Evolutionary conservation across 2,113 vertebrate genomes (phyloP).

Genomic region (Nycticryphes semicollaris): DNA sequence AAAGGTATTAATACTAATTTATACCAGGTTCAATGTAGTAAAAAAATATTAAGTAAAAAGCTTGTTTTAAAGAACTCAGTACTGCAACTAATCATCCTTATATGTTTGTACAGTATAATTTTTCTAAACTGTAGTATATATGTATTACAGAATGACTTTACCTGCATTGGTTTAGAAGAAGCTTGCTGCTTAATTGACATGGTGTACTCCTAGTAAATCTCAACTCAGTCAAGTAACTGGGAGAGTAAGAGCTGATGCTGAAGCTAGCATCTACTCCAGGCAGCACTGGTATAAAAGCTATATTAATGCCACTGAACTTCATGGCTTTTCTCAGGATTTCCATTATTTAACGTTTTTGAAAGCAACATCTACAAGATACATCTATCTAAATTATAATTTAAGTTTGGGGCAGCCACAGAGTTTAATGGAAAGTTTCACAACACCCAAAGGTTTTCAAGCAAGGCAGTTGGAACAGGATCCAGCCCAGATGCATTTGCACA

Average conservation of each 20-base stretch:
- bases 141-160: background rate
- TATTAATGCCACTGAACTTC: background rate
- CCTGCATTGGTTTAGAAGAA: background rate
- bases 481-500: background rate
- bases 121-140: background rate
- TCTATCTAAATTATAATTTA: background rate
- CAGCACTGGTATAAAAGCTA: background rate
- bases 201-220: background rate
- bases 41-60: background rate
- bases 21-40: background rate
- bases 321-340: background rate
- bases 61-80: background rate
- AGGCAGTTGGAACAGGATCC: background rate
- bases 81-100: background rate
- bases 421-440: background rate
- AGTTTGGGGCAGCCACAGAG: background rate
- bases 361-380: background rate
- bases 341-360: background rate
- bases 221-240: background rate
- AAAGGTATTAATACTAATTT: conserved; percentile 47
- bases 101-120: background rate
- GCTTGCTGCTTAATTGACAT: background rate
- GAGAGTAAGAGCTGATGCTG: background rate
- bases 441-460: background rate
- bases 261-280: background rate